A percentile compares a stretch with the other conserved stretches of the same genome.
These are phyloP conservation scores for Mus caroli DNA, from an alignment of 2,797 vertebrate species.

Conservation along the genomic window DNA sequence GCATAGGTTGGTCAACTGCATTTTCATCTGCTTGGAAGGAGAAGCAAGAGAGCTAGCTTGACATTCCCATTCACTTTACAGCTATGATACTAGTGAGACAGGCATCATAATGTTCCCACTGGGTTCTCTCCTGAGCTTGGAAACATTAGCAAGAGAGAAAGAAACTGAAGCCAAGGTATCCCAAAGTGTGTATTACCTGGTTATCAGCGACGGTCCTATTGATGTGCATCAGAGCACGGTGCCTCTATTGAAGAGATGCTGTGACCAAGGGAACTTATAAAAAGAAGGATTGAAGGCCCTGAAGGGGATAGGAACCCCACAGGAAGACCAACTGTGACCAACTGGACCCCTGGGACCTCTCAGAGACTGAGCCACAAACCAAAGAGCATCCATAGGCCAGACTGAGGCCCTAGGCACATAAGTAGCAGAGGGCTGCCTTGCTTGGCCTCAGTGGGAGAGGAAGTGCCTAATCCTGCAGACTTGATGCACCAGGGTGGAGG, in stretches of 20 bases:
- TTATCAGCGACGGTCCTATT: not conserved
- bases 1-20: not conserved
- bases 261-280: not conserved
- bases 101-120: not conserved
- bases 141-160: not conserved
- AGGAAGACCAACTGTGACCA: no score
- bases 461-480: not conserved
- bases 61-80: not conserved
- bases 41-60: not conserved
- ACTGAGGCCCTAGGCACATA: no score
- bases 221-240: not conserved
- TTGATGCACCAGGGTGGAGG: not conserved
- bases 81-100: not conserved
- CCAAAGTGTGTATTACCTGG: not conserved
- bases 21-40: not conserved
- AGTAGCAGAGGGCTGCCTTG: no score
- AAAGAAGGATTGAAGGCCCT: not conserved
- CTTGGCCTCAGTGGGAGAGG: not conserved
- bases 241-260: not conserved
- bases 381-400: no score
- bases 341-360: no score
- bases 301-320: no score
- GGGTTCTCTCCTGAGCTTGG: constrained; percentile 11
- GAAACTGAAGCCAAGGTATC: constrained; percentile 5
- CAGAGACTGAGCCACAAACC: no score